These are phyloP conservation scores for Oryzias sinensis DNA, from an alignment of 2,797 vertebrate species.

Conservation along the genomic window DNA sequence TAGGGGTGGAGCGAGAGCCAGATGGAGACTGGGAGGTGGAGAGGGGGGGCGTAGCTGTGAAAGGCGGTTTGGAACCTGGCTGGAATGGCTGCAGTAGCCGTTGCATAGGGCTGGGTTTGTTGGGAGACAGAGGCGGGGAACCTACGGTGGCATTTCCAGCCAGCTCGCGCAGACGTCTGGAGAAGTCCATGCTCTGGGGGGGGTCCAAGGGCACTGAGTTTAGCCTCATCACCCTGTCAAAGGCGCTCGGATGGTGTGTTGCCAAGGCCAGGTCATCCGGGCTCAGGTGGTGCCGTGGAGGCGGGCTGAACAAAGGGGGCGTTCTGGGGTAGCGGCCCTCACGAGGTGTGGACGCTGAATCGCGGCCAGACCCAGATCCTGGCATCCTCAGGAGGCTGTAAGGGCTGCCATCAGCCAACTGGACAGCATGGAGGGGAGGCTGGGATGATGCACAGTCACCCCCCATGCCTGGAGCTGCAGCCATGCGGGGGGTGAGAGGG, in stretches of 20 bases:
- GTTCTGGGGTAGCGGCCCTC: conserved; percentile 95
- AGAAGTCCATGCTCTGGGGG: conserved; percentile 96
- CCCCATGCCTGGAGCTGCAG: conserved; percentile 93
- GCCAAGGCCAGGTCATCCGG: conserved; percentile 96
- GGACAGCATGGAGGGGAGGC: conserved; percentile 93
- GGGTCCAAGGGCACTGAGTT: conserved; percentile 95
- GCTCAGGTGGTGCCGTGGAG: conserved; percentile 95
- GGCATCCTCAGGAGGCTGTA: conserved; percentile 97
- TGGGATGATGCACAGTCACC: conserved; percentile 93
- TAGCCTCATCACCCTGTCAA: conserved; percentile 97
- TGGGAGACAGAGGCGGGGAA: conserved; percentile 94
- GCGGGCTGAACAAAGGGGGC: conserved; percentile 95
- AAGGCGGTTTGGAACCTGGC: conserved; percentile 91
- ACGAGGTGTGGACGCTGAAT: conserved; percentile 82
- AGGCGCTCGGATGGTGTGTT: conserved; percentile 97
- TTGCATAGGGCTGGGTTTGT: conserved; percentile 97
- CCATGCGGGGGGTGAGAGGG: conserved; percentile 94
- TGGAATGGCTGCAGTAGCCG: conserved; percentile 98
- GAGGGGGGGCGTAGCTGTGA: conserved; percentile 91
- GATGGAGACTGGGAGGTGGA: conserved; percentile 91
- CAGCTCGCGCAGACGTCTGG: conserved; percentile 93
- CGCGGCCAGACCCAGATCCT: conserved; percentile 90
- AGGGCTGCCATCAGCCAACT: conserved; percentile 95
- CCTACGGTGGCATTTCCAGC: conserved; percentile 89
- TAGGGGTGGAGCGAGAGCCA: conserved; percentile 85